Conservation (phyloP, 1,140 invertebrate species). For the Hermetia illucens region DNA sequence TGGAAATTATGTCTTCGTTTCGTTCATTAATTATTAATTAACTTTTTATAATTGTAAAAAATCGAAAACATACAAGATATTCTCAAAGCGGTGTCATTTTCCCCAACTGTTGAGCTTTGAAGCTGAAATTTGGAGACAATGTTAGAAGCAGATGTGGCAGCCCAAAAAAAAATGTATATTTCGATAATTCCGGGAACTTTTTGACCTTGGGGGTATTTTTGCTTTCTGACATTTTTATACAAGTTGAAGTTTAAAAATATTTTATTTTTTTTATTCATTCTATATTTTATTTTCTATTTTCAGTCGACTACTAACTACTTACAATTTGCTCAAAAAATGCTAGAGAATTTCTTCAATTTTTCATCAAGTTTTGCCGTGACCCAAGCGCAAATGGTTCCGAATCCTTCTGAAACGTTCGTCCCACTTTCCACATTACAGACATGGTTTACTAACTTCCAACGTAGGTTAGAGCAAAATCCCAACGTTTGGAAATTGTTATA, state of each 20-base stretch:
- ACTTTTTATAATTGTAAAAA: too few relatives aligned
- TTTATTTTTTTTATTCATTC: not conserved
- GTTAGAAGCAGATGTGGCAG: too few relatives aligned
- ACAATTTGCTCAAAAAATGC: constrained; percentile 83
- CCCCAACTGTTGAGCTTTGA: too few relatives aligned
- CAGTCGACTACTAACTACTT: constrained; percentile 54
- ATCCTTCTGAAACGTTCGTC: constrained; percentile 70
- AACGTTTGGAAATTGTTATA: constrained; percentile 95
- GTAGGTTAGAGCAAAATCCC: constrained; percentile 78
- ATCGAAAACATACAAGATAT: too few relatives aligned
- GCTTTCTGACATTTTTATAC: too few relatives aligned
- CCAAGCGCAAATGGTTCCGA: constrained; percentile 62
- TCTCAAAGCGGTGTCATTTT: too few relatives aligned
- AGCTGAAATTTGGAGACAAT: too few relatives aligned
- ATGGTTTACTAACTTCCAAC: constrained; percentile 89
- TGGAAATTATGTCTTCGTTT: too few relatives aligned
- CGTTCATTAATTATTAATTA: too few relatives aligned
- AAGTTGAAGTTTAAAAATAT: not conserved
- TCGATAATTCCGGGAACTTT: too few relatives aligned
- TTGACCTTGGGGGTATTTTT: too few relatives aligned
- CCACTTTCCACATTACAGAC: constrained; percentile 74
- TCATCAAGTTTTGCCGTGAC: constrained; percentile 74
- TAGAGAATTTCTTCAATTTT: constrained; percentile 87
- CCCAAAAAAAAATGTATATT: too few relatives aligned
- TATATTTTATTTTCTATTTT: not conserved